These are phyloP conservation scores for Pantala flavescens DNA, from an alignment of 1,140 invertebrate genomes.

Conservation along the genomic window DNA sequence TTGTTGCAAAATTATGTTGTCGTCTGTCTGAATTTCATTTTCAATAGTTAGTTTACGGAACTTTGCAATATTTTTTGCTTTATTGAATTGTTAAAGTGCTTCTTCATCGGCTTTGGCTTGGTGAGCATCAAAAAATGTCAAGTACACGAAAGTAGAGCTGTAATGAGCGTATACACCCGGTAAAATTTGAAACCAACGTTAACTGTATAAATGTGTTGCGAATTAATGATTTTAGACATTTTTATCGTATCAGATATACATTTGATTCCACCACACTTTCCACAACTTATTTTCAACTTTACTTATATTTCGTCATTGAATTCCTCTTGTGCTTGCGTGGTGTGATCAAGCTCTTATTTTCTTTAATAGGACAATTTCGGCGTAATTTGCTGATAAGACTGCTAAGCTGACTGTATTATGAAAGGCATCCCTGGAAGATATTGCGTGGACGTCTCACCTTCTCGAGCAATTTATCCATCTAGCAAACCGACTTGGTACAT, in stretches of 20 bases:
- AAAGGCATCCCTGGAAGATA: slow-evolving; percentile 19
- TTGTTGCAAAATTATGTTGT: not conserved
- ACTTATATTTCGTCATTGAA: too few species aligned
- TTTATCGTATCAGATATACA: too few species aligned
- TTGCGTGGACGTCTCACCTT: slow-evolving; percentile 12
- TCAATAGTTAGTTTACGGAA: too few species aligned
- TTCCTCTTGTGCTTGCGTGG: too few species aligned
- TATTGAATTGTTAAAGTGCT: not conserved
- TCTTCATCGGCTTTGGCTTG: not conserved
- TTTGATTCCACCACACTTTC: too few species aligned
- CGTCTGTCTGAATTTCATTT: not conserved
- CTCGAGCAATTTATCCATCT: slow-evolving; percentile 19
- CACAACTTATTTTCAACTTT: too few species aligned
- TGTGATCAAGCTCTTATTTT: too few species aligned
- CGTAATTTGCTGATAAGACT: too few species aligned
- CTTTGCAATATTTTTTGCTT: too few species aligned
- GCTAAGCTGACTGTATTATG: slow-evolving; percentile 12
- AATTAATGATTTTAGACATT: too few species aligned
- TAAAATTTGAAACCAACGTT: not conserved
- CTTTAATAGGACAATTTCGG: too few species aligned
- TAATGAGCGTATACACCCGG: not conserved
- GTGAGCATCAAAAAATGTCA: not conserved
- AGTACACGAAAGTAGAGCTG: not conserved
- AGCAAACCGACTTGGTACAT: slow-evolving; percentile 19
- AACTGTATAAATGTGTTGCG: too few species aligned